Conservation (phyloP, 2,888 invertebrate species). For the Ormyrus nitidulus region DNA sequence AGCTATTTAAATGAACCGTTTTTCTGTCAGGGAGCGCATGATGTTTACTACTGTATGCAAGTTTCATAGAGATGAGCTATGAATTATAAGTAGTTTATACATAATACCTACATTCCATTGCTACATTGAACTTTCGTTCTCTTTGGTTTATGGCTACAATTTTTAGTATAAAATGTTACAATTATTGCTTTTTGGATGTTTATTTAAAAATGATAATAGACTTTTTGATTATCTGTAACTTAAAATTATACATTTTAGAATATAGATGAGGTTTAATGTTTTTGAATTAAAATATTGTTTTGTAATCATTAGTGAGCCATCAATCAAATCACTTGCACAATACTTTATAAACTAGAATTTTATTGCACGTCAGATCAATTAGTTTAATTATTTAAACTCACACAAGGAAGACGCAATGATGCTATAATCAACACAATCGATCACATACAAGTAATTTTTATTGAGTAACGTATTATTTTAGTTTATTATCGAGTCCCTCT, state of each 20-base stretch:
- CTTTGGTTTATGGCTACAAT: slow-evolving; percentile 15
- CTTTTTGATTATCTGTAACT: slow-evolving; percentile 39
- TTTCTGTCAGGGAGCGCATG: slow-evolving; percentile 45
- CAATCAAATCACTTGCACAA: slow-evolving; percentile 27
- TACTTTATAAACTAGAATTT: slow-evolving; percentile 28
- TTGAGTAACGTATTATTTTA: background rate
- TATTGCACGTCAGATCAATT: slow-evolving; percentile 45
- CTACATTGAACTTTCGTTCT: slow-evolving; percentile 44
- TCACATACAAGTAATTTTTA: slow-evolving; percentile 44
- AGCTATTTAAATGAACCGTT: slow-evolving; percentile 3
- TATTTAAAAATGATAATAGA: slow-evolving; percentile 27
- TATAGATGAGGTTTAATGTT: slow-evolving; percentile 8
- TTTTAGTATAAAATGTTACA: slow-evolving; percentile 4
- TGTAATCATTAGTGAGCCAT: slow-evolving; percentile 5
- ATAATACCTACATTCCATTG: slow-evolving; percentile 30
- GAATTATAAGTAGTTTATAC: slow-evolving; percentile 44
- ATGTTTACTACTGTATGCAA: slow-evolving; percentile 45
- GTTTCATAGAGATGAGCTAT: slow-evolving; percentile 48
- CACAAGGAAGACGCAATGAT: slow-evolving; percentile 45
- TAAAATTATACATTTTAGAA: background rate
- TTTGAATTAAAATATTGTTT: slow-evolving; percentile 22
- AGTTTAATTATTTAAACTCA: slow-evolving; percentile 39
- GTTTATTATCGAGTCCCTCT: slow-evolving; percentile 2
- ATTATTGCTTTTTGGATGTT: slow-evolving; percentile 1
- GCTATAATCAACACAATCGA: slow-evolving; percentile 45